Conservation (phyloP, 2,888 invertebrate genomes). For the Lysandra bellargus region DNA sequence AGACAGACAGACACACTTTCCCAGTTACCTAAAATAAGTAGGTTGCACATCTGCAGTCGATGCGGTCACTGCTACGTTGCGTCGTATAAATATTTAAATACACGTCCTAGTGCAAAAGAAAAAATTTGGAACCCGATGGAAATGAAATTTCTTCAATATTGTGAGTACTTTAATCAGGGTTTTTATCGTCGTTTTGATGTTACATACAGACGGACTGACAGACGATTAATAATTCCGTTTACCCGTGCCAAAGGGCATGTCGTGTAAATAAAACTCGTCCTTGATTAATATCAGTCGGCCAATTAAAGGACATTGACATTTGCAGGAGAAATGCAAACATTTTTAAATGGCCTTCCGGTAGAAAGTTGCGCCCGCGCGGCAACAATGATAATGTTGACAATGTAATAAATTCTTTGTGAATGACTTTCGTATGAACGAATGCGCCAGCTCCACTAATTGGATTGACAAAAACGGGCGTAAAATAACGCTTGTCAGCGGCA, state of each 20-base stretch:
- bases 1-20: no score
- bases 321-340: conserved; percentile 74
- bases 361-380: conserved; percentile 56
- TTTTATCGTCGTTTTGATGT: neutral
- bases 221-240: conserved; percentile 23
- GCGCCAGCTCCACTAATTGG: neutral
- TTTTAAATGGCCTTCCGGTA: conserved; percentile 77
- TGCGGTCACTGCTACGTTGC: no score
- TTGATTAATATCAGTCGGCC: conserved; percentile 31
- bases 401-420: neutral
- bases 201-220: neutral
- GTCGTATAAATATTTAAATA: no score
- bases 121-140: neutral
- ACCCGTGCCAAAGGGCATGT: conserved; percentile 15
- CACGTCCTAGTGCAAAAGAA: neutral
- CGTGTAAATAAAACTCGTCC: conserved; percentile 26
- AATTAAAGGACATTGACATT: conserved; percentile 54
- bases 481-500: no score
- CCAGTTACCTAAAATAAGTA: no score
- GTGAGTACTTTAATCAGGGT: neutral
- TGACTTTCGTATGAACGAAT: neutral
- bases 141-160: neutral
- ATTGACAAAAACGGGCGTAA: no score
- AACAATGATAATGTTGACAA: neutral
- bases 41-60: no score